A percentile compares a stretch with the other conserved stretches of the same genome.
Conservation (phyloP, 2,888 invertebrate species). For the Metalampra italica region DNA sequence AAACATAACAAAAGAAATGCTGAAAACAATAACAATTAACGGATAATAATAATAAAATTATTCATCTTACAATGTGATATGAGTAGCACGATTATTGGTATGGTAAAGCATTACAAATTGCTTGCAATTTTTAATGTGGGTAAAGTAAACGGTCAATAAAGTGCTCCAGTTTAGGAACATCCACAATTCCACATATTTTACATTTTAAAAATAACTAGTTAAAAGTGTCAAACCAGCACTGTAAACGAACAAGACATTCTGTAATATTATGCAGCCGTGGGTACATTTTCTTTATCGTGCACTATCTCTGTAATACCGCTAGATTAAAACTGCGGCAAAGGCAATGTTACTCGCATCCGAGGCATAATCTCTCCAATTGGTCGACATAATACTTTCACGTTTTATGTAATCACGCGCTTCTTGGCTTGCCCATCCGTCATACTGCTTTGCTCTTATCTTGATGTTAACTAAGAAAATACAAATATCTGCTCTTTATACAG, state of each 20-base stretch:
- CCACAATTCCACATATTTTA: too few relatives aligned
- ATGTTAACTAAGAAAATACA: slow-evolving; percentile 56
- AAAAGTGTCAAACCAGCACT: too few relatives aligned
- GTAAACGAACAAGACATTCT: not conserved
- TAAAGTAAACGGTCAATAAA: too few relatives aligned
- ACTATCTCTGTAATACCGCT: slow-evolving; percentile 22
- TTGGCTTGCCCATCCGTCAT: slow-evolving; percentile 59
- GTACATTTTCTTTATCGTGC: slow-evolving; percentile 20
- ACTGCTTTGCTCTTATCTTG: slow-evolving; percentile 54
- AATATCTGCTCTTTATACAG: slow-evolving; percentile 37
- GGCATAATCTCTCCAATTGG: slow-evolving; percentile 51
- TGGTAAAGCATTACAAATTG: too few relatives aligned
- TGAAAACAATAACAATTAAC: too few relatives aligned
- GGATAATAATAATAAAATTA: too few relatives aligned
- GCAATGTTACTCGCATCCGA: slow-evolving; percentile 38
- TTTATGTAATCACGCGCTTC: slow-evolving; percentile 62
- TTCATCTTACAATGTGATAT: too few relatives aligned
- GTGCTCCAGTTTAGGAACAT: too few relatives aligned
- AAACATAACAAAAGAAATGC: too few relatives aligned
- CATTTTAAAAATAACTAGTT: too few relatives aligned
- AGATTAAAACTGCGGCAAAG: slow-evolving; percentile 28
- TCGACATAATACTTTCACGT: slow-evolving; percentile 64
- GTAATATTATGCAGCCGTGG: slow-evolving; percentile 20
- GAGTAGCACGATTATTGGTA: too few relatives aligned
- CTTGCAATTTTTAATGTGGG: too few relatives aligned